Conservation (phyloP, 2,113 vertebrate species). For the Pelvicachromis taeniatus region DNA sequence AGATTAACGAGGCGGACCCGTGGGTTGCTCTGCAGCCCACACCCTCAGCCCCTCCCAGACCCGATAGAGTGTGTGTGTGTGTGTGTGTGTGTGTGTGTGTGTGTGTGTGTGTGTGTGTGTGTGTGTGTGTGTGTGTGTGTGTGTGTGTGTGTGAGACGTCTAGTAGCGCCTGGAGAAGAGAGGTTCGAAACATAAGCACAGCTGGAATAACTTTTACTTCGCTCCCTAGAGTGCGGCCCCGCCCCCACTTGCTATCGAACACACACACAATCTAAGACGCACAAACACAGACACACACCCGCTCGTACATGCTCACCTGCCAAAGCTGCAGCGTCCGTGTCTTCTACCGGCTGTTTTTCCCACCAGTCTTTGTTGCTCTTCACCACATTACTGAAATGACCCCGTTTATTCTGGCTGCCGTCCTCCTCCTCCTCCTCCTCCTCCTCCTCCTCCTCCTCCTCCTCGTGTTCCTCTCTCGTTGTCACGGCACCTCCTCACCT, state of each 20-base stretch:
- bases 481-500: neutral
- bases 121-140: constrained; percentile 4
- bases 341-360: neutral
- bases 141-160: neutral
- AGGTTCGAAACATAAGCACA: constrained; percentile 28
- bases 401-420: neutral
- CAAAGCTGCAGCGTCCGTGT: neutral
- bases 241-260: neutral
- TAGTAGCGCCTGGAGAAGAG: constrained; percentile 23
- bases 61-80: neutral
- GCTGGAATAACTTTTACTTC: constrained; percentile 44
- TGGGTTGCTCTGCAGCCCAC: constrained; percentile 29
- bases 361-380: neutral
- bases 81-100: constrained; percentile 1
- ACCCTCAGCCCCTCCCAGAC: constrained; percentile 14
- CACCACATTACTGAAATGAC: neutral
- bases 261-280: neutral
- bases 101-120: neutral
- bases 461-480: neutral
- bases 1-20: constrained; percentile 69
- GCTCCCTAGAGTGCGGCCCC: neutral
- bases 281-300: neutral
- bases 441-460: neutral
- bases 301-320: neutral
- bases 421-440: neutral